A percentile compares a stretch with the other conserved stretches of the same genome.
These are phyloP conservation scores for Drepana arcuata DNA, from an alignment of 1,140 invertebrate genomes.

Conservation along the genomic window DNA sequence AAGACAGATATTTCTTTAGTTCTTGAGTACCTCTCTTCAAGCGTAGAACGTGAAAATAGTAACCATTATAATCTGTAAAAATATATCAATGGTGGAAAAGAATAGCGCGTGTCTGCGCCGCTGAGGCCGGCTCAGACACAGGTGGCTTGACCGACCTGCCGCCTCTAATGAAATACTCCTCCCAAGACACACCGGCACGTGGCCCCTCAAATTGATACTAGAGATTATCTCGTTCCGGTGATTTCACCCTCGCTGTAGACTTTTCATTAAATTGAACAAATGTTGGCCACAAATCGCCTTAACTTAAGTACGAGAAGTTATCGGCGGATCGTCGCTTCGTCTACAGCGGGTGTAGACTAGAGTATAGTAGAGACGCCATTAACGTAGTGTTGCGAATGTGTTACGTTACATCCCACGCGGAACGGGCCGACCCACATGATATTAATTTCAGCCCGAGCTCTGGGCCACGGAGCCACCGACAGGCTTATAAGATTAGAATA, in stretches of 20 bases:
- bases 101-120: too few relatives aligned
- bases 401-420: conserved; percentile 14
- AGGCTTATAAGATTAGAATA: conserved; percentile 70
- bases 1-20: too few relatives aligned
- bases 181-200: conserved; percentile 37
- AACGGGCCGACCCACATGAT: conserved; percentile 33
- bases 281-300: conserved; percentile 25
- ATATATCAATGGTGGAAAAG: too few relatives aligned
- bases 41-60: too few relatives aligned
- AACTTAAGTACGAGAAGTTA: too few relatives aligned
- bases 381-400: conserved; percentile 17
- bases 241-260: conserved; percentile 42
- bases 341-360: too few relatives aligned
- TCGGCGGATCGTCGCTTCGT: too few relatives aligned
- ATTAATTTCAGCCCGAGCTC: conserved; percentile 52
- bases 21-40: too few relatives aligned
- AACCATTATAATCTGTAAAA: too few relatives aligned
- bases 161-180: conserved; percentile 55
- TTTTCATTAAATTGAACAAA: conserved; percentile 51
- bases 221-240: conserved; percentile 48
- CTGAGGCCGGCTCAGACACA: too few relatives aligned
- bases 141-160: conserved; percentile 34
- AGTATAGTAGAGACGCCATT: conserved; percentile 2
- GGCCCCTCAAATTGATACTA: conserved; percentile 52
- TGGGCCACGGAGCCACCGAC: conserved; percentile 53